Conservation (phyloP, 2,113 vertebrate genomes). For the Hydrolagus affinis region DNA sequence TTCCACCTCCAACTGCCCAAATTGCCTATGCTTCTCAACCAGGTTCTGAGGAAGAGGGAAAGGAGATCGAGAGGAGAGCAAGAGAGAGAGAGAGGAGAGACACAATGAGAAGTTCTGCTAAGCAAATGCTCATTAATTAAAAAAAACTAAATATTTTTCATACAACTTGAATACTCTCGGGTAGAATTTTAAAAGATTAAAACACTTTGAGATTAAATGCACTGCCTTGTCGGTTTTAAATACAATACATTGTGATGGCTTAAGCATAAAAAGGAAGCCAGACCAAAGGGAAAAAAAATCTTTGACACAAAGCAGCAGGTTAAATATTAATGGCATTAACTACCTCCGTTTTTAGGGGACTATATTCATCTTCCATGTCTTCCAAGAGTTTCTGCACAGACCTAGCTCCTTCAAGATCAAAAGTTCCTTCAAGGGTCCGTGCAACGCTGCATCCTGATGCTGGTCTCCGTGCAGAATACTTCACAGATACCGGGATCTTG, state of each 20-base stretch:
- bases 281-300: no score
- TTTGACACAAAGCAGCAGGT: conserved; percentile 20
- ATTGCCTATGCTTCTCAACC: conserved; percentile 43
- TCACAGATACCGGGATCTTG: conserved; percentile 51
- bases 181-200: background rate
- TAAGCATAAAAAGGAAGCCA: background rate
- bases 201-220: background rate
- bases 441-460: conserved; percentile 9
- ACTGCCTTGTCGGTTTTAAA: background rate
- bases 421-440: conserved; percentile 33
- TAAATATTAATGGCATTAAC: background rate
- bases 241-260: background rate
- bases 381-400: conserved; percentile 52
- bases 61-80: no score
- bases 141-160: background rate
- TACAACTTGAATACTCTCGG: background rate
- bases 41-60: conserved; percentile 30
- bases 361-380: conserved; percentile 59
- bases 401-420: conserved; percentile 39
- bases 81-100: no score
- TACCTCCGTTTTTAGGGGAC: conserved; percentile 54
- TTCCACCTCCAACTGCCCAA: conserved; percentile 45
- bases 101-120: no score
- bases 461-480: conserved; percentile 25
- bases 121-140: background rate